A percentile compares a stretch with the other conserved stretches of the same genome.
Evolutionary conservation across 2,113 vertebrate genomes (phyloP).

Genomic region (Sorex araneus): DNA sequence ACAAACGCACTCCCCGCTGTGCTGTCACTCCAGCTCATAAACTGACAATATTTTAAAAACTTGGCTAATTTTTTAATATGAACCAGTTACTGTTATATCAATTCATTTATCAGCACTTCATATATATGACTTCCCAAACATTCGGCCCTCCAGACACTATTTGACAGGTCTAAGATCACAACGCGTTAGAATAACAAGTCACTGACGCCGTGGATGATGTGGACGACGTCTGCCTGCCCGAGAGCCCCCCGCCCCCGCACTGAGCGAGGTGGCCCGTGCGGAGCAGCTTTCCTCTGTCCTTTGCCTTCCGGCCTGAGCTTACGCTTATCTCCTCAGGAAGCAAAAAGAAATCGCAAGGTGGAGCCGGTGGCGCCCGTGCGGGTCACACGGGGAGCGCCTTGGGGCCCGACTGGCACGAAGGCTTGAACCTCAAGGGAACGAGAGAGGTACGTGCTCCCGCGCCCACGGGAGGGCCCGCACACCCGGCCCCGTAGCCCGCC

Average conservation of each 20-base stretch:
- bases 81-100: not conserved
- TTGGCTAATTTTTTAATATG: not conserved
- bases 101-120: not conserved
- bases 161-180: not conserved
- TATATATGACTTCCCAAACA: not conserved
- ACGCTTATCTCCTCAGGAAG: constrained; percentile 82
- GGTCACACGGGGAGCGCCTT: constrained; percentile 93
- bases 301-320: not conserved
- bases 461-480: not conserved
- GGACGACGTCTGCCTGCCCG: too few species aligned
- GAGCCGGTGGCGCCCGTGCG: constrained; percentile 60
- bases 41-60: constrained; percentile 49
- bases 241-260: too few species aligned
- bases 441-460: constrained; percentile 88
- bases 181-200: constrained; percentile 48
- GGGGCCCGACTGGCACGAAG: constrained; percentile 97
- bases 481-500: not conserved
- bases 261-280: too few species aligned
- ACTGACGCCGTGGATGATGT: too few species aligned
- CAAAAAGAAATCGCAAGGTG: constrained; percentile 70
- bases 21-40: too few species aligned
- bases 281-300: too few species aligned
- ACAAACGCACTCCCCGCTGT: too few species aligned
- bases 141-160: not conserved
- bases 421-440: constrained; percentile 92